Percentiles rank a stretch among this genome's conserved stretches.
These are phyloP conservation scores for Probosciger aterrimus DNA, from an alignment of 2,113 vertebrate genomes.

Conservation along the genomic window DNA sequence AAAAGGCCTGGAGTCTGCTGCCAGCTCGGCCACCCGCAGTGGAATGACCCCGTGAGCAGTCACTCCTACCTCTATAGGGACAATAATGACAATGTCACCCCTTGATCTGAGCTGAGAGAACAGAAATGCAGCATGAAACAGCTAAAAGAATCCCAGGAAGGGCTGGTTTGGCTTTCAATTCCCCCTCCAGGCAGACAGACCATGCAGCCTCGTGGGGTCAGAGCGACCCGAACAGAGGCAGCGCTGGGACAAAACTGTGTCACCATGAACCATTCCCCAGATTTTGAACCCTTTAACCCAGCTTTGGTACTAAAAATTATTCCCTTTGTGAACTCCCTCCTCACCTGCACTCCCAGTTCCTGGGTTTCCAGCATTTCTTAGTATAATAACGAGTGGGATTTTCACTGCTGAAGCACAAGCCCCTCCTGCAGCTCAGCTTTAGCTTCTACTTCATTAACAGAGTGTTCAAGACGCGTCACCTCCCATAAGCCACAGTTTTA, in stretches of 20 bases:
- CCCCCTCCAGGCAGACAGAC: neutral
- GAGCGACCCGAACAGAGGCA: neutral
- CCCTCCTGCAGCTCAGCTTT: neutral
- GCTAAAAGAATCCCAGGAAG: neutral
- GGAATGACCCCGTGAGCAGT: fast-evolving
- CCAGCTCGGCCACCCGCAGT: neutral
- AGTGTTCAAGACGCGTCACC: fast-evolving
- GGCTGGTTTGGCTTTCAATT: neutral
- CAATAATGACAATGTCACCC: neutral
- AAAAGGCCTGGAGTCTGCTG: neutral
- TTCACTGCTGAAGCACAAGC: neutral
- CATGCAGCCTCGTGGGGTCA: no score
- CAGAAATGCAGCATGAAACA: neutral
- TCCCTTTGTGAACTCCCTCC: neutral
- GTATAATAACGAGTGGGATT: neutral
- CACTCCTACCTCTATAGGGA: neutral
- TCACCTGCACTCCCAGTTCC: neutral
- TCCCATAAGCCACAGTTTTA: neutral
- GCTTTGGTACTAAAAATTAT: neutral
- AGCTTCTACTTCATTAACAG: neutral
- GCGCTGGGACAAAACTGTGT: neutral
- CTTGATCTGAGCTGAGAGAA: neutral
- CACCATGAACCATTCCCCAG: neutral
- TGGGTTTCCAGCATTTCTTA: neutral
- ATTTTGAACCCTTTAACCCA: neutral